Evolutionary conservation across 92 coral and sea anemone genomes (phyloP).

Genomic region (Diadumene lineata): DNA sequence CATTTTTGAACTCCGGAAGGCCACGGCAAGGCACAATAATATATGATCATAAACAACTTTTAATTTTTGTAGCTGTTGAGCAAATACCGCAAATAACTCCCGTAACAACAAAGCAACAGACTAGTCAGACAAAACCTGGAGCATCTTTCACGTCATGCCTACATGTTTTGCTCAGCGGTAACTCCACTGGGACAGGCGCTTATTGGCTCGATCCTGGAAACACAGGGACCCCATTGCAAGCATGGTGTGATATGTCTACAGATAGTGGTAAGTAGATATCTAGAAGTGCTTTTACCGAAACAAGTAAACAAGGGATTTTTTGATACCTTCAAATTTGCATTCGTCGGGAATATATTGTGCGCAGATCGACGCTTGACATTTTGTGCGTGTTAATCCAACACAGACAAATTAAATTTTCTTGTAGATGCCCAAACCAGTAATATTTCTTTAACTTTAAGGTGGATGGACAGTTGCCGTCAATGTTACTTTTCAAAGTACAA

Average conservation of each 20-base stretch:
- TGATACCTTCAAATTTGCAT: neutral
- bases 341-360: too few species aligned
- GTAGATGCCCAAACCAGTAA: neutral
- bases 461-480: neutral
- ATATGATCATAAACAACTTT: too few species aligned
- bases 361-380: neutral
- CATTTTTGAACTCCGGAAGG: too few species aligned
- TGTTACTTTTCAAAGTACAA: neutral
- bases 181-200: neutral
- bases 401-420: neutral
- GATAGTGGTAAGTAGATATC: neutral
- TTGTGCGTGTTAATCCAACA: neutral
- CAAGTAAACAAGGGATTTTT: neutral
- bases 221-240: constrained; percentile 3
- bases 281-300: neutral
- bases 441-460: neutral
- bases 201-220: constrained; percentile 1
- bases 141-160: neutral
- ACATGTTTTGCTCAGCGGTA: neutral
- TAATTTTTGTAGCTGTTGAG: too few species aligned
- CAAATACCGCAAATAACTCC: neutral
- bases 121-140: neutral
- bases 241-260: constrained; percentile 1
- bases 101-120: neutral
- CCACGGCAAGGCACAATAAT: too few species aligned